Conservation (phyloP, 2,888 invertebrate genomes). For the Amiota mariae region DNA sequence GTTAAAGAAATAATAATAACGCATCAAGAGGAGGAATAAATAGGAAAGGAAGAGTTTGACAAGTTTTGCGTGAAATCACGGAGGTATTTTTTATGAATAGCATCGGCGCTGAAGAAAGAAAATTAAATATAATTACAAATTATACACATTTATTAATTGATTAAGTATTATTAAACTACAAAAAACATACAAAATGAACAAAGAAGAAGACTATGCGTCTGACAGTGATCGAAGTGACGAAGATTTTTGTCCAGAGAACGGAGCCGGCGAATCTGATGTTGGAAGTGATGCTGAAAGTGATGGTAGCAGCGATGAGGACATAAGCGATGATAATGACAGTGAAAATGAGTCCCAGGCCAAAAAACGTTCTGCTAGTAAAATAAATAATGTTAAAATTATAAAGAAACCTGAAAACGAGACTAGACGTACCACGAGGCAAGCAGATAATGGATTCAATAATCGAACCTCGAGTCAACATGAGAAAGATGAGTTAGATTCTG, state of each 20-base stretch:
- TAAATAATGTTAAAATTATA: constrained; percentile 33
- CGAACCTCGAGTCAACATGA: constrained; percentile 52
- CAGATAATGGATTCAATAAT: constrained; percentile 37
- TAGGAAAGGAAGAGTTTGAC: too few species aligned
- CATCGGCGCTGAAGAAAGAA: too few species aligned
- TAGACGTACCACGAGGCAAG: constrained; percentile 57
- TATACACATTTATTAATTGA: too few species aligned
- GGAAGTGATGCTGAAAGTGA: constrained; percentile 43
- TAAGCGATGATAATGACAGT: constrained; percentile 38
- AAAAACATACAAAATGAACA: constrained; percentile 58
- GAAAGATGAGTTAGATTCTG: constrained; percentile 64
- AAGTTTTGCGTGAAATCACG: too few species aligned
- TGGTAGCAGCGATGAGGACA: constrained; percentile 34
- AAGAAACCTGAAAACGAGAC: background rate
- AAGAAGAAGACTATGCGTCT: constrained; percentile 75
- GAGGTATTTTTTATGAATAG: too few species aligned
- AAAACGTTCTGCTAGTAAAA: constrained; percentile 30
- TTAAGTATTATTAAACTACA: too few species aligned
- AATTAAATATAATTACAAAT: too few species aligned
- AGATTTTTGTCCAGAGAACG: constrained; percentile 81
- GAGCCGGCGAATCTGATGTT: constrained; percentile 74
- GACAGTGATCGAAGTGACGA: constrained; percentile 86
- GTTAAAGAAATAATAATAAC: too few species aligned
- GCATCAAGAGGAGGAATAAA: too few species aligned
- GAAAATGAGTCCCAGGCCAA: constrained; percentile 38